Conservation (phyloP, 2,888 invertebrate genomes). For the Sipunculus nudus region DNA sequence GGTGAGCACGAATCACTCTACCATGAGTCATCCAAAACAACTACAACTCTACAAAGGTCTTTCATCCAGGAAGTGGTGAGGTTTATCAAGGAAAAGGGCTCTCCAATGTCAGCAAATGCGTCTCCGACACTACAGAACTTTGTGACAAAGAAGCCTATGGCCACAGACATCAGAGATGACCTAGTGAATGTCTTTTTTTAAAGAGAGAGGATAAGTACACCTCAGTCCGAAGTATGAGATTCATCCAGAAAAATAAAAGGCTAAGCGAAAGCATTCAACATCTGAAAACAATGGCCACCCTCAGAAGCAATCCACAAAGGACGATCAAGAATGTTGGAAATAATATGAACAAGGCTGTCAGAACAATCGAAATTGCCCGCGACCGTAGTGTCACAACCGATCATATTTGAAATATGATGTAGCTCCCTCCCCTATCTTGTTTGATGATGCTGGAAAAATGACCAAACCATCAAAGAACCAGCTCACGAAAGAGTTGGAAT, state of each 20-base stretch:
- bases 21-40: too few species aligned
- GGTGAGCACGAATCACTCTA: too few species aligned
- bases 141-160: constrained; percentile 8
- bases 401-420: background rate
- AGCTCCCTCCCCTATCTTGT: background rate
- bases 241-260: background rate
- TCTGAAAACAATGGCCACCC: constrained; percentile 5
- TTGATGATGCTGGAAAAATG: constrained; percentile 3
- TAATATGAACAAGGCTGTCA: constrained; percentile 6
- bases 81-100: constrained; percentile 10
- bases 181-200: constrained; percentile 1
- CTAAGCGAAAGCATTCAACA: constrained; percentile 3
- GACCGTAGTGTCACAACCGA: constrained; percentile 3
- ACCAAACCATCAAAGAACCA: constrained; percentile 9
- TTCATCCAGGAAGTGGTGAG: background rate
- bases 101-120: constrained; percentile 3
- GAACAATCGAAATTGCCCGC: constrained; percentile 6
- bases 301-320: constrained; percentile 7
- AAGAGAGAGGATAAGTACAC: constrained; percentile 6
- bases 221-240: background rate
- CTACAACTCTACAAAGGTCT: background rate
- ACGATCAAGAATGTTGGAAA: constrained; percentile 1
- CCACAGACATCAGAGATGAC: constrained; percentile 3
- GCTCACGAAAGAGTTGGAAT: constrained; percentile 10
- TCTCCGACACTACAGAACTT: constrained; percentile 2